Evolutionary conservation across 2,888 invertebrate species (phyloP).

Genomic region (Napeogenes inachia): DNA sequence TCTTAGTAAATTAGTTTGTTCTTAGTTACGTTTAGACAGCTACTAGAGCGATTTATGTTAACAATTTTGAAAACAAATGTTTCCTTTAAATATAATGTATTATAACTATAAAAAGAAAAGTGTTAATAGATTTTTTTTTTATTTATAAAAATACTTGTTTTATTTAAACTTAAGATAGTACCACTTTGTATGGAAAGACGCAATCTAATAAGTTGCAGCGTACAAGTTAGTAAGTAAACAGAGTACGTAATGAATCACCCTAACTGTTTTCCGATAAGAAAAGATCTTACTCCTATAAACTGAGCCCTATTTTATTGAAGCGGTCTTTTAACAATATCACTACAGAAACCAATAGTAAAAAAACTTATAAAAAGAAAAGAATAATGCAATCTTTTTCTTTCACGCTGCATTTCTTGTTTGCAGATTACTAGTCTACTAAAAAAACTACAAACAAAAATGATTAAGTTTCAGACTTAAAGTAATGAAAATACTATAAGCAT

Average conservation of each 20-base stretch:
- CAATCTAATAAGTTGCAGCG: constrained; percentile 26
- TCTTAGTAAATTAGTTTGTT: constrained; percentile 24
- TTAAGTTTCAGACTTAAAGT: too few relatives aligned
- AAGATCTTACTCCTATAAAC: constrained; percentile 56
- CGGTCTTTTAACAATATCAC: constrained; percentile 71
- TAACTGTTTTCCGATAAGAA: constrained; percentile 72
- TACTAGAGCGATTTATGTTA: constrained; percentile 1
- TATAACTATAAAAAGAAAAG: too few relatives aligned
- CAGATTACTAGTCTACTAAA: too few relatives aligned
- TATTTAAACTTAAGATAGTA: too few relatives aligned
- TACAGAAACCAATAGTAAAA: constrained; percentile 64
- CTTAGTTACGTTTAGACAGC: constrained; percentile 12
- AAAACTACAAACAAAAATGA: too few relatives aligned
- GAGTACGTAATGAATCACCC: constrained; percentile 62
- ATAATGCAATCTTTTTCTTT: constrained; percentile 48
- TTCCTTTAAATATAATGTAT: too few relatives aligned
- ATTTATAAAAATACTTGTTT: too few relatives aligned
- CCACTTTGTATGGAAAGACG: too few relatives aligned
- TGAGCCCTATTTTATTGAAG: constrained; percentile 70
- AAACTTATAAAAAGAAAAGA: constrained; percentile 73
- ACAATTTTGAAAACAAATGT: constrained; percentile 7
- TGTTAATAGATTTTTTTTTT: too few relatives aligned
- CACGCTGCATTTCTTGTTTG: too few relatives aligned
- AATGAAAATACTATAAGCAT: too few relatives aligned
- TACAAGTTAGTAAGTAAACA: constrained; percentile 43